A percentile compares a stretch with the other conserved stretches of the same genome.
These are phyloP conservation scores for Colossoma macropomum DNA, from an alignment of 2,113 vertebrate genomes.

Conservation along the genomic window DNA sequence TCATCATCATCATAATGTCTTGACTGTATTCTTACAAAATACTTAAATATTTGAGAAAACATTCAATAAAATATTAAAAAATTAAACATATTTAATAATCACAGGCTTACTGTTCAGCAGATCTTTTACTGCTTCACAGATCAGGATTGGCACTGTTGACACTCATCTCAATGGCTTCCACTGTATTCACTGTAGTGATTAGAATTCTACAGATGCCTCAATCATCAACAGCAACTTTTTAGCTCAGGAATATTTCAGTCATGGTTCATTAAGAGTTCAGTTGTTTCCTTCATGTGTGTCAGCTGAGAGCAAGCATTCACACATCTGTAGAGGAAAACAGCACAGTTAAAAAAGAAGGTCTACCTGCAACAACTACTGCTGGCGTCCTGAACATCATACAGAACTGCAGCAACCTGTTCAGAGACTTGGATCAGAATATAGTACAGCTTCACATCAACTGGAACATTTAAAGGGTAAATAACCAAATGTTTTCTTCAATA, in stretches of 20 bases:
- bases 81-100: too few species aligned
- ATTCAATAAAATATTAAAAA: too few species aligned
- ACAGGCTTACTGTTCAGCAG: too few species aligned
- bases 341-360: not conserved
- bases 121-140: not conserved
- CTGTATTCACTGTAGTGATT: too few species aligned
- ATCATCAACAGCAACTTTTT: not conserved
- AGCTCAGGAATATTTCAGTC: slow-evolving; percentile 7
- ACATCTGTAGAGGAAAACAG: not conserved
- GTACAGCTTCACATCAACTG: too few species aligned
- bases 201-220: not conserved
- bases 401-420: not conserved
- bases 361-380: not conserved
- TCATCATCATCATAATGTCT: too few species aligned
- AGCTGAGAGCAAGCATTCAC: not conserved
- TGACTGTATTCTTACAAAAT: too few species aligned
- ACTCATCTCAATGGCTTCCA: too few species aligned
- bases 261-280: slow-evolving; percentile 10
- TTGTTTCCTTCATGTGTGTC: not conserved
- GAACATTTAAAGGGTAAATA: too few species aligned
- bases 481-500: not conserved
- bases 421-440: not conserved
- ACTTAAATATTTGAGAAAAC: too few species aligned
- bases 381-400: not conserved
- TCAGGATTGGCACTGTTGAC: too few species aligned